Evolutionary conservation across 2,888 invertebrate genomes (phyloP).

Genomic region (Lithophane semibrunnea): DNA sequence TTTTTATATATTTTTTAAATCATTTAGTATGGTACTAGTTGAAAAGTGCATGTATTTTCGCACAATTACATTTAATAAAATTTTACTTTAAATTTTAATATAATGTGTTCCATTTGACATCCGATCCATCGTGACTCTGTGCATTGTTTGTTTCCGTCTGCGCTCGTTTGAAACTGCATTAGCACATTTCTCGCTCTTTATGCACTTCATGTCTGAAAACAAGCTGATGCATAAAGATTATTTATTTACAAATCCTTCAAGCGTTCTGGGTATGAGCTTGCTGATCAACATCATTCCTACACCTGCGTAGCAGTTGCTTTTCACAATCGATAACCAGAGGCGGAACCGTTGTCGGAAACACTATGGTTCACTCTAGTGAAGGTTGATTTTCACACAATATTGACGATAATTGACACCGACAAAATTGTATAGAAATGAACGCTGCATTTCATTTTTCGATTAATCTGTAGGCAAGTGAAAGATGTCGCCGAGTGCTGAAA

Average conservation of each 20-base stretch:
- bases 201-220: not conserved
- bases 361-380: too few relatives aligned
- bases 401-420: not conserved
- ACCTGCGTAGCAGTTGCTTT: not conserved
- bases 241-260: slow-evolving; percentile 2
- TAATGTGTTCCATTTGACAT: slow-evolving; percentile 43
- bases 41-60: slow-evolving; percentile 61
- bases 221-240: not conserved
- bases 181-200: not conserved
- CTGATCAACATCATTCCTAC: not conserved
- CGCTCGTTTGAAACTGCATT: not conserved
- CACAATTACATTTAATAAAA: slow-evolving; percentile 55
- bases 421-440: not conserved
- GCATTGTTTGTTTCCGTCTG: not conserved
- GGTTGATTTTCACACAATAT: too few relatives aligned
- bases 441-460: not conserved
- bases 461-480: not conserved
- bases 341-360: not conserved
- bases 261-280: not conserved
- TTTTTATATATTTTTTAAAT: slow-evolving; percentile 78
- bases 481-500: not conserved
- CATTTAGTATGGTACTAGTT: slow-evolving; percentile 71
- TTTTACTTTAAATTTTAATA: slow-evolving; percentile 12
- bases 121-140: not conserved
- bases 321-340: slow-evolving; percentile 1